Evolutionary conservation across 2,797 vertebrate genomes (phyloP), one percentile per base, ranked within the genome.

Genomic region (Notoglanidium macrostoma): DNA sequence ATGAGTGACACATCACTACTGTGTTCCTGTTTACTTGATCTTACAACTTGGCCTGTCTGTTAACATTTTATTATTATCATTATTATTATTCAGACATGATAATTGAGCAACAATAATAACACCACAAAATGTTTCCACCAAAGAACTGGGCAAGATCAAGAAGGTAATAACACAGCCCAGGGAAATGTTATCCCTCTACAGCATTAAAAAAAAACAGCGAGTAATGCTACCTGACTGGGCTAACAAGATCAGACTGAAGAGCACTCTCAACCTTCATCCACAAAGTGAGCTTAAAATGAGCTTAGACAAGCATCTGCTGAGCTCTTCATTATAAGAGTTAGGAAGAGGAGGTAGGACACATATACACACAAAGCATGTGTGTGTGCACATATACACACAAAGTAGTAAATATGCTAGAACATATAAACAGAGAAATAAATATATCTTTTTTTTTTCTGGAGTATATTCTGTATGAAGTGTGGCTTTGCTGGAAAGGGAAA

Each of bases 401-500:
- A 54, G 51, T 54, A 23, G 23, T 59, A 59, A 59, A 59, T 54
- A 54, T 6, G 57, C 7, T 21, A 59, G 57, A 59, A 59, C 57
- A 59, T 59, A 59, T 23, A 59, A 59, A 59, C 23, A 23, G 57
- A 26, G 0, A 61, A 4, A 61, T 26, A 59, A 19, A 59, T 40
- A 14, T 21, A 54, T 61, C 9, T 23, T 2, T 61, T 26, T 26
- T 61, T 21, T 57, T 19, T 57, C 17, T 21, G 17, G 55, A 21
- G 55, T 57, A 19, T 57, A 44, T 44, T 44, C 23, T 40, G 67
- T 44, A 26, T 15, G 51, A 51, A 54, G 19, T 91, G 26, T 83
- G 83, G 81, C 82, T 74, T 65, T 83, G 57, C 73, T 51, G 88
- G 85, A 88, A 81, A 89, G 83, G 86, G 82, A 85, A 81, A 72